phyloP scores from a whole-genome alignment of 1,140 invertebrate species.

The Zaprionus nigranus region DNA sequence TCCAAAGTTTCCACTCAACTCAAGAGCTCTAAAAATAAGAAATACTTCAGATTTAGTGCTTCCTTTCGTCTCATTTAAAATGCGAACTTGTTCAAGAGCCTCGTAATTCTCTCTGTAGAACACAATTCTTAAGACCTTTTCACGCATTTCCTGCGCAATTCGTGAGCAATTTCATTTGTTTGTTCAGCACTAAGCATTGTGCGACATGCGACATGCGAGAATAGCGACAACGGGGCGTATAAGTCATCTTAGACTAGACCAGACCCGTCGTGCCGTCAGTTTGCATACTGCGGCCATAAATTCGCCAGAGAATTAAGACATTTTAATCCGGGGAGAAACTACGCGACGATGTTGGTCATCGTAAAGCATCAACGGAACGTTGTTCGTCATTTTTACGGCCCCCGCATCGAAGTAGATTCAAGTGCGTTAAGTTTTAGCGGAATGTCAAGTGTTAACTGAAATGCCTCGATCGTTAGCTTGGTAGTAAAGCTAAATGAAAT shows the following conservation, averaged over 20 bases:
- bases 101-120: neutral
- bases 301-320: slow-evolving; percentile 70
- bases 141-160: slow-evolving; percentile 1
- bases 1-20: neutral
- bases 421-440: slow-evolving; percentile 56
- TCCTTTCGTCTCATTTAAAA: neutral
- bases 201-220: neutral
- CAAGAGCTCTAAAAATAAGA: neutral
- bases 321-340: slow-evolving; percentile 60
- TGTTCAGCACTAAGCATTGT: slow-evolving; percentile 27
- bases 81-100: neutral
- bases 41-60: neutral
- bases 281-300: slow-evolving; percentile 72
- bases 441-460: slow-evolving; percentile 70
- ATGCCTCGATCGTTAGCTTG: slow-evolving; percentile 49
- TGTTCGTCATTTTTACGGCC: slow-evolving; percentile 53
- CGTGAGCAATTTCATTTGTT: slow-evolving; percentile 21
- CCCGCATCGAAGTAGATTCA: slow-evolving; percentile 66
- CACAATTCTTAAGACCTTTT: slow-evolving; percentile 9
- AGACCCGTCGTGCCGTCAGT: slow-evolving; percentile 14
- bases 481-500: slow-evolving; percentile 57
- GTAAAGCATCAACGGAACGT: slow-evolving; percentile 61
- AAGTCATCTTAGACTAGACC: slow-evolving; percentile 48
- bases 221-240: slow-evolving; percentile 51
- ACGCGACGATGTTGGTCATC: slow-evolving; percentile 39